A percentile compares a stretch with the other conserved stretches of the same genome.
These are phyloP conservation scores for Melipona bicolor DNA, from an alignment of 2,888 invertebrate genomes.

Conservation along the genomic window DNA sequence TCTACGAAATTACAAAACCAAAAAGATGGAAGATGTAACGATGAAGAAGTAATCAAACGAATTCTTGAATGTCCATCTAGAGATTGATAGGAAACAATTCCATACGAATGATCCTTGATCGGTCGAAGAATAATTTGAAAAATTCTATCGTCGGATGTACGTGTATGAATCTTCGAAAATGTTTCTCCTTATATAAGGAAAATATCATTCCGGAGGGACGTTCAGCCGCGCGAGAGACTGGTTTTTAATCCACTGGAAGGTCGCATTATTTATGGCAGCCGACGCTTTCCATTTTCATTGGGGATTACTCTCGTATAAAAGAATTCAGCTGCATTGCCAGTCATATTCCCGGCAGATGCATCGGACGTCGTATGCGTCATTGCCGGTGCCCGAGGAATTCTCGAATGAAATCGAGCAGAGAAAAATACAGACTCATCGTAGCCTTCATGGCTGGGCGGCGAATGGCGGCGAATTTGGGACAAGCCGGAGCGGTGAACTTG, in stretches of 20 bases:
- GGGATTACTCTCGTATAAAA: not conserved
- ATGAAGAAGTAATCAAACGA: too few species aligned
- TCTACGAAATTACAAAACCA: too few species aligned
- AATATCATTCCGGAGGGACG: not conserved
- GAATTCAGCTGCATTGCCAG: slow-evolving; percentile 7
- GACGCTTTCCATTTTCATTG: not conserved
- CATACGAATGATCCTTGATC: too few species aligned
- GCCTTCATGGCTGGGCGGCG: not conserved
- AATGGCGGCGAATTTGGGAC: not conserved
- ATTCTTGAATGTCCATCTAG: too few species aligned
- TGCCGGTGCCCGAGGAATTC: not conserved
- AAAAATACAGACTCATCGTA: slow-evolving; percentile 5
- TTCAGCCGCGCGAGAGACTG: not conserved
- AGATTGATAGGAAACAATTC: too few species aligned
- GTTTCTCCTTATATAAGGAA: too few species aligned
- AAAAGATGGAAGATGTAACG: too few species aligned
- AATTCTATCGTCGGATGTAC: too few species aligned
- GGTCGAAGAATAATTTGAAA: too few species aligned
- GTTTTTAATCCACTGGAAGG: not conserved
- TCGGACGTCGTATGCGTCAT: slow-evolving; percentile 15
- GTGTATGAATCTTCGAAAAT: too few species aligned
- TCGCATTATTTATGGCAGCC: too few species aligned
- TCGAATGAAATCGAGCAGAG: slow-evolving; percentile 11
- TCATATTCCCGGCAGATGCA: slow-evolving; percentile 4
- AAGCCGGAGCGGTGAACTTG: not conserved